phyloP scores from a whole-genome alignment of 2,888 invertebrate species.

The Andrena minutula region DNA sequence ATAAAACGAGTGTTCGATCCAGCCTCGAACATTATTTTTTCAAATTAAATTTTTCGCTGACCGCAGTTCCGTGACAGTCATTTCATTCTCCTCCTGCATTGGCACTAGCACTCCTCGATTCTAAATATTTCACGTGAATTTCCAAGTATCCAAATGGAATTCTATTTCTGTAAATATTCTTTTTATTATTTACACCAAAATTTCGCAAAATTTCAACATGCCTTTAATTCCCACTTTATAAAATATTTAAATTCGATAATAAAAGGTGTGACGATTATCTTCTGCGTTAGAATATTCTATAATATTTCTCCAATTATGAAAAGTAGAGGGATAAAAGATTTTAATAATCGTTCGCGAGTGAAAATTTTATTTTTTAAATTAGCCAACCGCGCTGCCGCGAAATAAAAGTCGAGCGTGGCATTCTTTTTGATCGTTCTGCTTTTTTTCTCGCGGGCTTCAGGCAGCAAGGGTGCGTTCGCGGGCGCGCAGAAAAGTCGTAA shows the following conservation, averaged over 20 bases:
- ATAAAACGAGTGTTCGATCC: not conserved
- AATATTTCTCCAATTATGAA: too few species aligned
- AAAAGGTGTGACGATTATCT: too few species aligned
- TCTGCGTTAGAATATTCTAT: too few species aligned
- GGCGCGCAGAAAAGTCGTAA: conserved; percentile 1
- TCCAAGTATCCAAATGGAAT: not conserved
- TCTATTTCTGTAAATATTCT: too few species aligned
- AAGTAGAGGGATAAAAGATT: too few species aligned
- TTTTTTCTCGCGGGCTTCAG: not conserved
- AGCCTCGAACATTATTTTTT: not conserved
- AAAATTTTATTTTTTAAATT: too few species aligned
- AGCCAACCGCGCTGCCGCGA: too few species aligned
- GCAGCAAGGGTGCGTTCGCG: not conserved
- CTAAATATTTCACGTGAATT: not conserved
- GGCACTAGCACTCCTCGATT: not conserved
- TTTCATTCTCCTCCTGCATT: not conserved
- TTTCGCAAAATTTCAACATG: not conserved
- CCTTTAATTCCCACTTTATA: too few species aligned
- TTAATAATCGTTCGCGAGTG: too few species aligned
- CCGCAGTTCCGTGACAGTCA: not conserved
- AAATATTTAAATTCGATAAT: too few species aligned
- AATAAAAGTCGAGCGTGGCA: too few species aligned
- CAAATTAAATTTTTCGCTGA: not conserved
- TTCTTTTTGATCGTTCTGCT: not conserved
- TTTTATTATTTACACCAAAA: not conserved